Percentiles rank a stretch among this genome's conserved stretches.
phyloP scores from a whole-genome alignment of 2,888 invertebrate species.

The Leptura quadrifasciata region DNA sequence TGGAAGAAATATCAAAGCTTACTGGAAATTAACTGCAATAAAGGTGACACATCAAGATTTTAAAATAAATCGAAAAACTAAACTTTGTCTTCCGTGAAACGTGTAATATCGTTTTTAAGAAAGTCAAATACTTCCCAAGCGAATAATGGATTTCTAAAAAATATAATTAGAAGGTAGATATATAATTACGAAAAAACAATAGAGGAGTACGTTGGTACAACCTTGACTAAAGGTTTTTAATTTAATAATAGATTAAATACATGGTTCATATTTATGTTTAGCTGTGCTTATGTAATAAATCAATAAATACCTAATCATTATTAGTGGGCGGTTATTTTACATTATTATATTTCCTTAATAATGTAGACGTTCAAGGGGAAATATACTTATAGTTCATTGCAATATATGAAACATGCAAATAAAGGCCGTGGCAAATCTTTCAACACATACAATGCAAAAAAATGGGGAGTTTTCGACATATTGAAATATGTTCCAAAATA shows the following conservation, averaged over 20 bases:
- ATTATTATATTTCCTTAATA: neutral
- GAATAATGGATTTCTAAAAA: neutral
- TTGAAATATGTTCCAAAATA: too few relatives aligned
- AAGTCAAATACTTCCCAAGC: neutral
- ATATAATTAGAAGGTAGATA: neutral
- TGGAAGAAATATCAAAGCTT: neutral
- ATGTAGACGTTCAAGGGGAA: neutral
- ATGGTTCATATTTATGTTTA: too few relatives aligned
- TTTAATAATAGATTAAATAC: neutral
- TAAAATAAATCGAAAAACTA: neutral
- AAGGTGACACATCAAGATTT: neutral
- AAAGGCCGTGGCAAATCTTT: too few relatives aligned
- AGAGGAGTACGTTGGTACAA: neutral
- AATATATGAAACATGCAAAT: too few relatives aligned
- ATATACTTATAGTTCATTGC: neutral
- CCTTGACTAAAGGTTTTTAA: neutral
- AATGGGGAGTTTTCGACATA: too few relatives aligned
- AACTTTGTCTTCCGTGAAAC: neutral
- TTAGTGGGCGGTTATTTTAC: neutral
- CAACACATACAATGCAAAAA: too few relatives aligned
- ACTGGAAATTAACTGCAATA: neutral
- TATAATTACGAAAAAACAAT: conserved; percentile 1
- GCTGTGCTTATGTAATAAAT: neutral
- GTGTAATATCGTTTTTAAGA: neutral
- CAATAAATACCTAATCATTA: neutral